A percentile compares a stretch with the other conserved stretches of the same genome.
These are phyloP conservation scores for Sclerurus mexicanus DNA, from an alignment of 2,113 vertebrate species.

Conservation along the genomic window DNA sequence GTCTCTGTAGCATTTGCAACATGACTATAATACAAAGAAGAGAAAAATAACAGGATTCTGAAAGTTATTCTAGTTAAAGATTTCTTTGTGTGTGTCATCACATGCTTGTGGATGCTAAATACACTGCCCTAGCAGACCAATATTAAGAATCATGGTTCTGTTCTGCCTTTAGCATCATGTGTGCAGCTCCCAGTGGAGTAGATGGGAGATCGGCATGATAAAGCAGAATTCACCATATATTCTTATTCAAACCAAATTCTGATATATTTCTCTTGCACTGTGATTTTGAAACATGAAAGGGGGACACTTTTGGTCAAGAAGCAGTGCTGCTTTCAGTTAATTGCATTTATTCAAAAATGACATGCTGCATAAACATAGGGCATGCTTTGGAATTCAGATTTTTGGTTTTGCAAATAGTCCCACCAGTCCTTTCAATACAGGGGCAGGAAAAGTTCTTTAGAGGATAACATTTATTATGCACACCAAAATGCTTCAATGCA, in stretches of 20 bases:
- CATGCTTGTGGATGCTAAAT: background rate
- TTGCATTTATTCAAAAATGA: conserved; percentile 44
- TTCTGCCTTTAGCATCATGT: background rate
- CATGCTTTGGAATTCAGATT: conserved; percentile 68
- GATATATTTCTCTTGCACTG: conserved; percentile 43
- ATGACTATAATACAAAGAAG: conserved; percentile 7
- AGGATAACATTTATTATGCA: conserved; percentile 58
- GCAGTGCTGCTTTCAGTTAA: conserved; percentile 14
- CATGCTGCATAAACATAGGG: conserved; percentile 65
- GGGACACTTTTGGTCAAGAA: background rate
- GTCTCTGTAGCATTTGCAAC: conserved; percentile 28
- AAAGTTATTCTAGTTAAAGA: background rate
- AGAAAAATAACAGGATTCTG: background rate
- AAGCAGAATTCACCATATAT: conserved; percentile 27
- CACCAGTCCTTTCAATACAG: conserved; percentile 33
- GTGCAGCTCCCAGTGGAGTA: background rate
- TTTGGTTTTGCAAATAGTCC: conserved; percentile 52
- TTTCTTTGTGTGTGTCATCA: background rate
- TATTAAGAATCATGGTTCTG: conserved; percentile 41
- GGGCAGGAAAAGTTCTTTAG: conserved; percentile 45
- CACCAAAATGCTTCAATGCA: conserved; percentile 69
- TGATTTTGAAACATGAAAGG: background rate
- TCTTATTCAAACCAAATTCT: conserved; percentile 63
- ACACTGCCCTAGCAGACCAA: background rate
- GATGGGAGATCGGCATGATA: background rate